These are phyloP conservation scores for Gallirallus australis DNA, from an alignment of 2,797 vertebrate genomes.

Conservation along the genomic window DNA sequence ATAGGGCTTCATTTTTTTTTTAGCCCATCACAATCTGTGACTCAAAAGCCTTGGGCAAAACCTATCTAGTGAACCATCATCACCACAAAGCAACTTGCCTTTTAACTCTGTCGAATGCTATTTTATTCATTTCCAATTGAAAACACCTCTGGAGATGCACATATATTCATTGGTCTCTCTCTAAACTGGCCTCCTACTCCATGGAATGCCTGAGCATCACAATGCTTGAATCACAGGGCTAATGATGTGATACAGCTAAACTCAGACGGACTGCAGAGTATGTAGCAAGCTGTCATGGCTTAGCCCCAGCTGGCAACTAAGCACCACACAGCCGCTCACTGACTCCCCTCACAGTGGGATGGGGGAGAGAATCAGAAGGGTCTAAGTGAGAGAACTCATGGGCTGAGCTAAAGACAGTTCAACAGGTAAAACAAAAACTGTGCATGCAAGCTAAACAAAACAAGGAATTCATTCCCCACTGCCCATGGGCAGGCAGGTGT, in stretches of 20 bases:
- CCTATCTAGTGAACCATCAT: constrained; percentile 25
- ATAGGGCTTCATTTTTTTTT: not conserved
- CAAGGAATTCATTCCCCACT: no score
- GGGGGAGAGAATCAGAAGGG: no score
- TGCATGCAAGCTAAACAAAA: no score
- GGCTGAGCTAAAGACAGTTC: no score
- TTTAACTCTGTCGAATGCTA: constrained; percentile 48
- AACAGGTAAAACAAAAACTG: no score
- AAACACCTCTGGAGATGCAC: constrained; percentile 27
- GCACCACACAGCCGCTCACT: no score
- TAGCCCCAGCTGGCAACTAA: no score
- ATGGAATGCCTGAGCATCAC: not conserved
- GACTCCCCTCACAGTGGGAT: no score
- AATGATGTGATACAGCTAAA: constrained; percentile 10
- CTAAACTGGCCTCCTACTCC: constrained; percentile 9
- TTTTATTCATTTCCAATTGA: constrained; percentile 51
- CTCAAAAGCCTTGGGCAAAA: constrained; percentile 38
- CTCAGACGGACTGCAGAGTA: constrained; percentile 21
- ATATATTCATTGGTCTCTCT: not conserved
- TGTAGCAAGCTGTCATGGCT: not conserved
- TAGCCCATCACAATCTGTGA: constrained; percentile 4
- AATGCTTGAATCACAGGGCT: not conserved
- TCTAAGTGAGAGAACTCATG: no score
- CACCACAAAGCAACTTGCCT: constrained; percentile 21
- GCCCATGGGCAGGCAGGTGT: no score